These are phyloP conservation scores for Ophraella communa DNA, from an alignment of 2,888 invertebrate species.

Conservation along the genomic window DNA sequence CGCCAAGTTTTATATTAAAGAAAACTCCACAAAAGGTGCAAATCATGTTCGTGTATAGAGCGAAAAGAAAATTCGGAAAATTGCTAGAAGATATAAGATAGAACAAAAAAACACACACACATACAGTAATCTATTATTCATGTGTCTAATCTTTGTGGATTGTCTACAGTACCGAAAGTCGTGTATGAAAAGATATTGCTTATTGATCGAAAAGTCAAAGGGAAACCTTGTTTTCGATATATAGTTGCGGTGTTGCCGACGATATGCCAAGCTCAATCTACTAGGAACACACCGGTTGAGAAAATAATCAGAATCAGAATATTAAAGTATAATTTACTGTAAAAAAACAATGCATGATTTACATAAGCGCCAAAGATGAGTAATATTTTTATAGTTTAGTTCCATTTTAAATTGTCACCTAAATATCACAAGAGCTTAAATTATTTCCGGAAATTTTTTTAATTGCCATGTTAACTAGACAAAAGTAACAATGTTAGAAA, in stretches of 20 bases:
- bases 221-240: constrained; percentile 31
- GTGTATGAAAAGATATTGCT: constrained; percentile 34
- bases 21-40: constrained; percentile 35
- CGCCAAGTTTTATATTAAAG: constrained; percentile 32
- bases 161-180: constrained; percentile 28
- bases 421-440: too few relatives aligned
- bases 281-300: constrained; percentile 8
- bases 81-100: constrained; percentile 27
- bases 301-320: neutral
- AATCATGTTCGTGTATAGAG: constrained; percentile 33
- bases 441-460: too few relatives aligned
- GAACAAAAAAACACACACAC: too few relatives aligned
- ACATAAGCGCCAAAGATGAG: too few relatives aligned
- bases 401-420: too few relatives aligned
- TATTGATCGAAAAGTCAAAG: constrained; percentile 31
- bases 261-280: constrained; percentile 7
- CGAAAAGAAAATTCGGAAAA: constrained; percentile 31
- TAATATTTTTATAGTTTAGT: too few relatives aligned
- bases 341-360: too few relatives aligned
- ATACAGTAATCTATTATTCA: constrained; percentile 33
- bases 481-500: too few relatives aligned
- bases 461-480: too few relatives aligned
- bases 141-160: constrained; percentile 33
- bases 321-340: too few relatives aligned
- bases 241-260: constrained; percentile 20